Base-by-base conservation (phyloP, 2,888 invertebrate genomes). In the Chromoteleia sp. region DNA sequence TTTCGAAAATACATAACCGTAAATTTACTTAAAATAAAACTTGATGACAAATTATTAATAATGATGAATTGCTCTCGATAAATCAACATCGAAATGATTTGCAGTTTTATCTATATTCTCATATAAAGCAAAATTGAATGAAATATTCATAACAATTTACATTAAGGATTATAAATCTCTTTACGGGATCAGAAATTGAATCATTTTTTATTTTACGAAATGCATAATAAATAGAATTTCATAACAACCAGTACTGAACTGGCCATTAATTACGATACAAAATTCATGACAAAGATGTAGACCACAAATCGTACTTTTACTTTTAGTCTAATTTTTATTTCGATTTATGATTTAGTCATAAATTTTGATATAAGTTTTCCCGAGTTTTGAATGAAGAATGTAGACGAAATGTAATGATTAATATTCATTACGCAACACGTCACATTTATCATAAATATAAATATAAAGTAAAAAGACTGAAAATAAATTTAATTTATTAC, bases 51-150 rank as follows among this genome's bases (percentile, higher is more conserved):
- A 43, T 4, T 21, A 29, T 50, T 50, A 50, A 25, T 12, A 14
- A 29, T 50, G 50, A 50, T 50, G 8, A 50, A 50, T 50, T 14
- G 12, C 29, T 14, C n/a, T 29, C 14, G 1, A 29, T 50, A 50
- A 50, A 50, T 50, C 50, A 50, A 45, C 25, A 29, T 14, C 12
- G 25, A 12, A 50, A 29, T 50, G 29, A 50, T 29, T 50, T 10
- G 43, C 15, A 43, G 14, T 43, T 43, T 48, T 3, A 29, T 29
- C 12, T 14, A 25, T 29, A 6, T 5, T 0, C 30, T 7, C 1
- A 10, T 5, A 4, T 1, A 36, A 36, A 36, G 10, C 10, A 2
- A 36, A 36, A 36, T 0, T 36, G n/a, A 36, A n/a, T 36, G 36
- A 36, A 36, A n/a, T 36, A 36, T 36, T 36, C n/a, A 36, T 36